Base-by-base conservation (phyloP, 2,113 vertebrate genomes). In the Orientallactaga bullata region DNA sequence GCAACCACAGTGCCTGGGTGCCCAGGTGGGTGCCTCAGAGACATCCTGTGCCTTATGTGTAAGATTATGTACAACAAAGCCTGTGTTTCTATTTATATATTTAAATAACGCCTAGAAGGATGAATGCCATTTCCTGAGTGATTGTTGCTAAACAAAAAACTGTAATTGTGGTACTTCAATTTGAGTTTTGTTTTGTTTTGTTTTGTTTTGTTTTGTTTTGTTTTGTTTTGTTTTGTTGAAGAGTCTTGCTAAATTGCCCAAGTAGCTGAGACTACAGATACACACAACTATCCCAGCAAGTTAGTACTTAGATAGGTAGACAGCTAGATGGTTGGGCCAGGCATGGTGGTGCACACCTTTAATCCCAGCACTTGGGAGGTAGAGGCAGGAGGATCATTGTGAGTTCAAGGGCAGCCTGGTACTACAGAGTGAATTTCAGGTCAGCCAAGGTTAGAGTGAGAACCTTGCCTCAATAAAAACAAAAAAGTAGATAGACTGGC, bases 81-180 rank as follows among this genome's bases (percentile, higher is more conserved):
- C n/a, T 85, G 3, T 58, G 26, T 76, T 77, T 88, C 28, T 69
- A 68, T 76, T 65, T 72, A 42, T 55, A 13, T 55, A 55, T 13
- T 55, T 55, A 55, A 51, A 51, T 51, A 60, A 15, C 51, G 61
- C 61, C 68, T 61, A 32, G 39, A 61, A 90, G 23, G 32, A 80
- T 61, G 26, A 60, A 77, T 74, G 58, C 12, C 51, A 61, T 85
- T 92, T 93, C 72, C 82, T 85, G 17, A 61, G 79, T 81, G 11
- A 32, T 73, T 88, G 58, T 90, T 39, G 63, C 12, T 63, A 10
- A 68, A 89, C 11, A 78, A 92, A 83, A 17, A 69, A 90, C 42
- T 37, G 16, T 2, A 0, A 37, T 76, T 69, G 16, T 63, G n/a
- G 6, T 90, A 74, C 23, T 92, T 96, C 28, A 88, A 35, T 30